Evolutionary conservation across 37 sponge, comb jelly and placozoan genomes (phyloP).

Genomic region (Agelas oroides): DNA sequence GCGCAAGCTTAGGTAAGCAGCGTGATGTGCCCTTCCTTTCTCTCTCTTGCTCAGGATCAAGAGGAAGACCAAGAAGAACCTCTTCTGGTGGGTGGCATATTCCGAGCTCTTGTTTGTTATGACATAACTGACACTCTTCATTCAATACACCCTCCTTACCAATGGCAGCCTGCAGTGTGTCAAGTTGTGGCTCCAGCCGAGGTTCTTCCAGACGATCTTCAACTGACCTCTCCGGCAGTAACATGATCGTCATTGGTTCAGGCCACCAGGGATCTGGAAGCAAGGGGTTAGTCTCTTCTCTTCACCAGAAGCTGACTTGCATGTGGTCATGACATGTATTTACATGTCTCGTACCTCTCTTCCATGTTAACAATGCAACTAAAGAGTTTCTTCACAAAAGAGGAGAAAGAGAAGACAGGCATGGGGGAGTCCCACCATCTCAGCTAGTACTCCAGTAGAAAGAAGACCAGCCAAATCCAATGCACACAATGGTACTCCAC

Average conservation of each 20-base stretch:
- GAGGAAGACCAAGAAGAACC: no score
- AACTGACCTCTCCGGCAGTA: background rate
- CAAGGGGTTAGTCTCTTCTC: background rate
- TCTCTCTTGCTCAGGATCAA: no score
- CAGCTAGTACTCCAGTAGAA: no score
- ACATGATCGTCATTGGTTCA: background rate
- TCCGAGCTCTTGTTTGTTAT: no score
- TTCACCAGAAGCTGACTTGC: background rate
- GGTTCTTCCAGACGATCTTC: slow-evolving; percentile 50
- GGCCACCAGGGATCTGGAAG: no score
- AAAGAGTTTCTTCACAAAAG: background rate
- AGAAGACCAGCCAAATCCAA: no score
- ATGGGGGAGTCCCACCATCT: slow-evolving; percentile 3
- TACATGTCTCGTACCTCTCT: background rate
- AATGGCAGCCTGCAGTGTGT: background rate
- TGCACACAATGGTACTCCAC: no score
- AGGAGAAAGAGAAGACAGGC: background rate
- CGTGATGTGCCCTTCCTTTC: no score
- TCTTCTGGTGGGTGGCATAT: no score
- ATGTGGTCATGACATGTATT: background rate
- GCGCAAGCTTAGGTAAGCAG: no score
- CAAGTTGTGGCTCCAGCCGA: slow-evolving; percentile 21
- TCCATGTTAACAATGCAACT: background rate
- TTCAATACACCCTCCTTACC: background rate
- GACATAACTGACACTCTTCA: no score